Evolutionary conservation across 1,140 invertebrate genomes (phyloP).

Genomic region (Nasonia longicornis): DNA sequence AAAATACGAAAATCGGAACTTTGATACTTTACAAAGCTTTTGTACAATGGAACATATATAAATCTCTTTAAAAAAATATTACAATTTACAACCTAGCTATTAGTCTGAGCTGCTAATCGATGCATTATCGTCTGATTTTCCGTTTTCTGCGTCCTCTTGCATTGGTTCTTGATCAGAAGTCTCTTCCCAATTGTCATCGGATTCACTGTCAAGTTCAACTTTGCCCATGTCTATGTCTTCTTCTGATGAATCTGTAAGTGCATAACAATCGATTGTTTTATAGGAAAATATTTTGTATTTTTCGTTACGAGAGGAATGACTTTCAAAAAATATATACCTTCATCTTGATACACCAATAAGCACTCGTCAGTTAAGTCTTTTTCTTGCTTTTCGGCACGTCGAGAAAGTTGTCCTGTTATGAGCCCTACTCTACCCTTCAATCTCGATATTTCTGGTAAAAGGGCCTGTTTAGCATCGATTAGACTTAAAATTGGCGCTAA

Average conservation of each 20-base stretch:
- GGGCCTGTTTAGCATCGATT: constrained; percentile 71
- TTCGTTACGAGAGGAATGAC: background rate
- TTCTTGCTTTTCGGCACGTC: constrained; percentile 61
- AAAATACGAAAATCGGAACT: constrained; percentile 16
- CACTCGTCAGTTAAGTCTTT: constrained; percentile 65
- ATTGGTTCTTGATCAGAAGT: constrained; percentile 61
- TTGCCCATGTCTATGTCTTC: constrained; percentile 61
- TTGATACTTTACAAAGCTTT: constrained; percentile 36
- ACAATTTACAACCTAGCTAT: constrained; percentile 21
- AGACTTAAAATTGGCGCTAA: constrained; percentile 72
- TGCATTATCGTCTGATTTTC: constrained; percentile 58
- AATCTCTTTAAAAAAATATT: constrained; percentile 21
- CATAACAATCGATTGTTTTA: constrained; percentile 19
- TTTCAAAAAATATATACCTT: constrained; percentile 62
- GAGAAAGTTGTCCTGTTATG: constrained; percentile 70
- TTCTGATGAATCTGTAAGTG: constrained; percentile 59
- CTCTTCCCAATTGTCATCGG: constrained; percentile 67
- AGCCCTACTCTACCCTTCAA: constrained; percentile 73
- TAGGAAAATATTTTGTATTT: constrained; percentile 5
- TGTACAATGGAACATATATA: constrained; percentile 31
- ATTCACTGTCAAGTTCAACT: constrained; percentile 61
- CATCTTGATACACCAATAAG: constrained; percentile 72
- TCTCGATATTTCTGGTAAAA: constrained; percentile 70
- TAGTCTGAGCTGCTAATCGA: constrained; percentile 56
- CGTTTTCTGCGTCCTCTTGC: constrained; percentile 59